Percentiles rank a stretch among this genome's conserved stretches.
These are phyloP conservation scores for Rutpela maculata DNA, from an alignment of 2,888 invertebrate genomes.

Conservation along the genomic window DNA sequence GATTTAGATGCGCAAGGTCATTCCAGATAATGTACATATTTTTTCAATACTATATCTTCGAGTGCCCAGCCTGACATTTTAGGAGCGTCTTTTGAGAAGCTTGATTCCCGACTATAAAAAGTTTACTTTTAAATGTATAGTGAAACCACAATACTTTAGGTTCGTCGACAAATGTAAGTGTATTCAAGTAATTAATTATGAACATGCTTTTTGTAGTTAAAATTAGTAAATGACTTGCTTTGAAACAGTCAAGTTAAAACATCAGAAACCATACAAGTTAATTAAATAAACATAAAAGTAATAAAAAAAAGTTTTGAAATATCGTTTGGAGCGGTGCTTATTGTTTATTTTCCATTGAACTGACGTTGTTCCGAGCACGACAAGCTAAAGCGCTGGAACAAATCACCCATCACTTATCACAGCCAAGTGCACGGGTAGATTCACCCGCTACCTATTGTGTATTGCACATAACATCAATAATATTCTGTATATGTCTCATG, in stretches of 20 bases:
- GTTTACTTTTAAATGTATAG: too few relatives aligned
- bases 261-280: conserved; percentile 9
- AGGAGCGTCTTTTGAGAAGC: too few relatives aligned
- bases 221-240: background rate
- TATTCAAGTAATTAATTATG: background rate
- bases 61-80: too few relatives aligned
- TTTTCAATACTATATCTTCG: too few relatives aligned
- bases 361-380: conserved; percentile 47
- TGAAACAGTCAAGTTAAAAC: background rate
- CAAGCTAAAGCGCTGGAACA: conserved; percentile 60
- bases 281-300: conserved; percentile 24
- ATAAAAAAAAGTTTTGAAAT: conserved; percentile 33
- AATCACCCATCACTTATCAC: conserved; percentile 63
- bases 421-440: conserved; percentile 62
- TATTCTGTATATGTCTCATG: conserved; percentile 50
- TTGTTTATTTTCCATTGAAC: conserved; percentile 55
- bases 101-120: too few relatives aligned
- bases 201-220: background rate
- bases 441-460: conserved; percentile 67
- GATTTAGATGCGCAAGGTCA: too few relatives aligned
- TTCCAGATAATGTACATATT: too few relatives aligned
- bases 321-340: conserved; percentile 42
- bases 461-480: conserved; percentile 66
- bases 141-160: background rate
- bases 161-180: background rate